These are phyloP conservation scores for Delichon dasypus DNA, from an alignment of 2,797 vertebrate species.

Conservation along the genomic window DNA sequence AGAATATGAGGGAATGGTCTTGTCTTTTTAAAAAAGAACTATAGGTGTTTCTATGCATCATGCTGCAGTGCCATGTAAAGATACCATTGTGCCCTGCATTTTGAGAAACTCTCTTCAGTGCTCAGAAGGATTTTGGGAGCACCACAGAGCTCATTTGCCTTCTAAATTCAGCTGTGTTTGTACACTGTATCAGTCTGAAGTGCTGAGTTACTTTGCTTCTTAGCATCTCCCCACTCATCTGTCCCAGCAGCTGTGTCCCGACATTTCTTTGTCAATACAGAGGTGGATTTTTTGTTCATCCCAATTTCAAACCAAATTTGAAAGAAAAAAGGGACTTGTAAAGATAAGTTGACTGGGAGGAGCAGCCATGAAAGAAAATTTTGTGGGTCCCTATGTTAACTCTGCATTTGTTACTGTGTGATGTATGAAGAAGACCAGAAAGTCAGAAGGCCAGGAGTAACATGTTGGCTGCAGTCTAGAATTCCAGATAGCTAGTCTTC, in stretches of 20 bases:
- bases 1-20: neutral
- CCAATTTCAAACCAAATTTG: neutral
- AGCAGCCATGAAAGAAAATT: neutral
- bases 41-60: neutral
- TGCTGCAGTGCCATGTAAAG: neutral
- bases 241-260: neutral
- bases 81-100: neutral
- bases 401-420: neutral
- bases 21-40: neutral
- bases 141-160: neutral
- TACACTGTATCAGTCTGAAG: neutral
- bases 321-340: neutral
- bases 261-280: neutral
- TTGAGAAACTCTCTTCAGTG: neutral
- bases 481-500: neutral
- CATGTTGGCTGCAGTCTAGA: neutral
- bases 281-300: neutral
- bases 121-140: neutral
- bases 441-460: neutral
- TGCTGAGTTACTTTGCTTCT: neutral
- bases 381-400: neutral
- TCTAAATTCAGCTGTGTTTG: neutral
- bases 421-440: neutral
- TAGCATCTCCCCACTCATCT: neutral
- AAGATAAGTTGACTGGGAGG: neutral